These are phyloP conservation scores for Steinernema carpocapsae DNA, from an alignment of 2,888 invertebrate genomes.

Conservation along the genomic window DNA sequence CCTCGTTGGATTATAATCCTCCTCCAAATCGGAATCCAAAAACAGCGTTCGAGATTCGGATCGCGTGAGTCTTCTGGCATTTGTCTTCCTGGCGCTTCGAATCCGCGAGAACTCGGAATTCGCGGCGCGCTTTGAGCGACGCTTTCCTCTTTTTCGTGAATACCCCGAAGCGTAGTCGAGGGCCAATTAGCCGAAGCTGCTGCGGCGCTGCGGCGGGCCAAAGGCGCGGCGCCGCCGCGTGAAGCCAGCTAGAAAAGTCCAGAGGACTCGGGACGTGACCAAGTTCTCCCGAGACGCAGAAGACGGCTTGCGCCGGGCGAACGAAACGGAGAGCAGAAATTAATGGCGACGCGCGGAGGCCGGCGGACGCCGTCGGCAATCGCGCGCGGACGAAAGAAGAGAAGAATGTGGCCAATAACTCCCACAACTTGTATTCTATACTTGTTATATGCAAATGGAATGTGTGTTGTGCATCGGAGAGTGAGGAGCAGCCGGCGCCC, in stretches of 20 bases:
- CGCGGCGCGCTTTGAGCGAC: slow-evolving; percentile 17
- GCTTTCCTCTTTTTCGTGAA: slow-evolving; percentile 14
- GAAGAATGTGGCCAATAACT: slow-evolving; percentile 30
- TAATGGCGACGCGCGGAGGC: slow-evolving; percentile 27
- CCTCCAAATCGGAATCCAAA: not conserved
- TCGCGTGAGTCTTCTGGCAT: not conserved
- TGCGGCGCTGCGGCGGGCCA: not conserved
- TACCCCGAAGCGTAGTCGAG: slow-evolving; percentile 15
- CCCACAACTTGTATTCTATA: slow-evolving; percentile 31
- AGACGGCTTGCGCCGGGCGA: not conserved
- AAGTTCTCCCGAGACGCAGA: too few species aligned
- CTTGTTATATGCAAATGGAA: slow-evolving; percentile 32
- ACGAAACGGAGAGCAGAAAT: slow-evolving; percentile 22
- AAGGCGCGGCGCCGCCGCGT: not conserved
- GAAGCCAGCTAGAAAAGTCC: too few species aligned
- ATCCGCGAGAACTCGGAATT: not conserved
- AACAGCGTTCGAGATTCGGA: slow-evolving; percentile 3
- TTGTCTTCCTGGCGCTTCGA: too few species aligned
- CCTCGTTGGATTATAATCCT: not conserved
- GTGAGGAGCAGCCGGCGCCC: not conserved
- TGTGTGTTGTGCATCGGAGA: not conserved
- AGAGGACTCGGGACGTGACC: too few species aligned
- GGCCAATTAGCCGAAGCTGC: slow-evolving; percentile 28
- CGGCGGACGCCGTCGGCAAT: slow-evolving; percentile 2
- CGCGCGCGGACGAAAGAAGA: not conserved